These are phyloP conservation scores for Aegypius monachus DNA, from an alignment of 2,113 vertebrate genomes.

Conservation along the genomic window DNA sequence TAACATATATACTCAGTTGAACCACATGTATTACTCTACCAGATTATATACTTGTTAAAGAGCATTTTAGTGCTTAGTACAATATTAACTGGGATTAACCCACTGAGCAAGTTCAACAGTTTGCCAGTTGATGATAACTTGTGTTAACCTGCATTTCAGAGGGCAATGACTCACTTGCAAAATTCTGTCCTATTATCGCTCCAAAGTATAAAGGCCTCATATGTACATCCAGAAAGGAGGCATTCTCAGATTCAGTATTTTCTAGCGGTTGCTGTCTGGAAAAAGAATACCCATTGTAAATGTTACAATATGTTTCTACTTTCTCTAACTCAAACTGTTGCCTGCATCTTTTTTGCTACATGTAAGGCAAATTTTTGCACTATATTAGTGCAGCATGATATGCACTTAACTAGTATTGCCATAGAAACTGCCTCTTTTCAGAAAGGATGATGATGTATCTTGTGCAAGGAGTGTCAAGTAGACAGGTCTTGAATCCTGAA, in stretches of 20 bases:
- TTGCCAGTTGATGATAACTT: conserved; percentile 46
- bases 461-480: conserved; percentile 76
- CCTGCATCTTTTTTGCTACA: conserved; percentile 80
- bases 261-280: conserved; percentile 77
- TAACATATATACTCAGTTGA: conserved; percentile 58
- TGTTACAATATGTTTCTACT: conserved; percentile 75
- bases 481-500: conserved; percentile 65
- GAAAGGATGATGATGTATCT: conserved; percentile 80
- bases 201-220: conserved; percentile 58
- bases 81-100: conserved; percentile 35
- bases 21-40: conserved; percentile 54
- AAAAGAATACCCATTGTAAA: conserved; percentile 74
- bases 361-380: conserved; percentile 93
- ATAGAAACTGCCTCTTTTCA: conserved; percentile 89
- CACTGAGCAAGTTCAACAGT: conserved; percentile 34
- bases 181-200: conserved; percentile 57
- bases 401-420: conserved; percentile 90
- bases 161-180: conserved; percentile 60
- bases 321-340: conserved; percentile 77
- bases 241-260: conserved; percentile 74
- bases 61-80: conserved; percentile 61
- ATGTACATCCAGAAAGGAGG: conserved; percentile 54
- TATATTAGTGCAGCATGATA: conserved; percentile 99
- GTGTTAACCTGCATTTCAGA: conserved; percentile 59
- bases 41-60: conserved; percentile 53